Percentiles rank a stretch among this genome's conserved stretches.
phyloP scores from a whole-genome alignment of 1,140 invertebrate genomes.

The Leptonema lineaticorne region DNA sequence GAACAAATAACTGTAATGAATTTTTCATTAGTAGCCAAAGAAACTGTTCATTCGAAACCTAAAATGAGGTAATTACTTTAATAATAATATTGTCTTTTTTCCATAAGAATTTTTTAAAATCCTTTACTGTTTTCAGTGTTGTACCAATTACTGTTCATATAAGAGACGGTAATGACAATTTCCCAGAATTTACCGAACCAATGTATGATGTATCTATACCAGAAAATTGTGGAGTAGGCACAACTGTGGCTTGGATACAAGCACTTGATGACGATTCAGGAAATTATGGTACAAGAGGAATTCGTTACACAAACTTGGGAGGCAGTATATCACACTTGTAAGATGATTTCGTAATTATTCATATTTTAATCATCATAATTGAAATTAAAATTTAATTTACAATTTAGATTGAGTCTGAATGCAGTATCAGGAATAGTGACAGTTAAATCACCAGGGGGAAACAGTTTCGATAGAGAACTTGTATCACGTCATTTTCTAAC shows the following conservation, averaged over 20 bases:
- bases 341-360: constrained; percentile 49
- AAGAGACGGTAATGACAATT: constrained; percentile 92
- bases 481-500: constrained; percentile 85
- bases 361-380: not conserved
- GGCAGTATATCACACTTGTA: constrained; percentile 78
- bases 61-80: constrained; percentile 60
- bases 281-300: constrained; percentile 80
- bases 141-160: constrained; percentile 84
- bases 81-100: not conserved
- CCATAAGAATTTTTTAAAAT: constrained; percentile 1
- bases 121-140: constrained; percentile 54
- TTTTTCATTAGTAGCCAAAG: constrained; percentile 83
- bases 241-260: constrained; percentile 78
- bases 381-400: not conserved
- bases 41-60: constrained; percentile 70
- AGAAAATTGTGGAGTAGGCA: constrained; percentile 83
- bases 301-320: constrained; percentile 81
- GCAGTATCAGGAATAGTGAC: constrained; percentile 79
- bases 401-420: constrained; percentile 74
- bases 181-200: constrained; percentile 80
- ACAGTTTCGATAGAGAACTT: constrained; percentile 84
- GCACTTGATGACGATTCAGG: constrained; percentile 84
- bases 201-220: constrained; percentile 76
- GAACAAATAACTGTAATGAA: constrained; percentile 79
- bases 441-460: constrained; percentile 70